Percentiles rank a stretch among this genome's conserved stretches.
Evolutionary conservation across 2,888 invertebrate genomes (phyloP).

Genomic region (Mantis religiosa): DNA sequence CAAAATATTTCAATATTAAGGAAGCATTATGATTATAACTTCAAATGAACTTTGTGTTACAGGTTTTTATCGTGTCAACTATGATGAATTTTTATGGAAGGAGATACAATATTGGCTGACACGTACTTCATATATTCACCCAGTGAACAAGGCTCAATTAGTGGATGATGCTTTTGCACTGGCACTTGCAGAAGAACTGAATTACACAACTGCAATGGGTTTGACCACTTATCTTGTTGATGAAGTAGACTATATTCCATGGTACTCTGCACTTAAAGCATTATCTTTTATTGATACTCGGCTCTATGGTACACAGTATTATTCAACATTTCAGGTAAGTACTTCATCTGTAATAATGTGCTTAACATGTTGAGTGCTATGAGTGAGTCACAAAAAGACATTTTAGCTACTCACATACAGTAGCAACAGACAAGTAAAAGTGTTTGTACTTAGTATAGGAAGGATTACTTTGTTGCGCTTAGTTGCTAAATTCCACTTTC

Average conservation of each 20-base stretch:
- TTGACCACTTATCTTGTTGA: conserved; percentile 49
- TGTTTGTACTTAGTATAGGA: no score
- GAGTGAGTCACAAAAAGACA: no score
- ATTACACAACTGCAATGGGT: conserved; percentile 47
- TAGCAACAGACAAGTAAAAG: no score
- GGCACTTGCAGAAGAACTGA: conserved; percentile 44
- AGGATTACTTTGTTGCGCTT: no score
- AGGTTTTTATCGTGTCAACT: conserved; percentile 65
- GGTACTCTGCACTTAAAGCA: conserved; percentile 40
- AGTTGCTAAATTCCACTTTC: no score
- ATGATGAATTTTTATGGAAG: conserved; percentile 64
- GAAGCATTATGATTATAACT: no score
- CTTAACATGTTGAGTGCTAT: no score
- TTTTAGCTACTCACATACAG: no score
- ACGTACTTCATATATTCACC: conserved; percentile 39
- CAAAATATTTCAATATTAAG: no score
- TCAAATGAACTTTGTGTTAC: no score
- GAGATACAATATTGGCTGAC: no score
- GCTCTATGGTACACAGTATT: conserved; percentile 41
- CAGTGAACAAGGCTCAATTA: conserved; percentile 52
- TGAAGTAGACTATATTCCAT: conserved; percentile 51
- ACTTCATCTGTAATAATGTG: no score
- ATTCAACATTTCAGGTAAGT: conserved; percentile 43
- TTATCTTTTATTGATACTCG: neutral
- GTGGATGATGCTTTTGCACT: conserved; percentile 52